phyloP scores from a whole-genome alignment of 1,140 invertebrate species.

The Drosophila sproati region DNA sequence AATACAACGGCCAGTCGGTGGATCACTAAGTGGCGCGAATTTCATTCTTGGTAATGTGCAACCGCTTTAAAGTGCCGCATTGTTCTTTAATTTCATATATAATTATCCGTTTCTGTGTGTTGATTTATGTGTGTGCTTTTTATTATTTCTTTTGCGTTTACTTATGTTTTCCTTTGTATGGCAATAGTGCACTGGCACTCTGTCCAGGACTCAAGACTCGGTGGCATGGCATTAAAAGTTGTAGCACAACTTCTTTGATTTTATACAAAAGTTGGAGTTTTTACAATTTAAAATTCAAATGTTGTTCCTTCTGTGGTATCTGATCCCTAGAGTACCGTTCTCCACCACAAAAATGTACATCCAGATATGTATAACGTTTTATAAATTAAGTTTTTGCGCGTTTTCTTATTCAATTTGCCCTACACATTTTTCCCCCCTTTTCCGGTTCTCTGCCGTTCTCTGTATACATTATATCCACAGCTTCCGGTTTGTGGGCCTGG shows the following conservation, averaged over 20 bases:
- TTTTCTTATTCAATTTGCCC: slow-evolving; percentile 41
- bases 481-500: slow-evolving; percentile 4
- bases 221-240: slow-evolving; percentile 34
- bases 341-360: slow-evolving; percentile 13
- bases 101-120: slow-evolving; percentile 21
- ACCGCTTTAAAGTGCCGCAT: slow-evolving; percentile 29
- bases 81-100: slow-evolving; percentile 32
- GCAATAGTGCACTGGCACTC: background rate
- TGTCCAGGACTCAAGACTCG: slow-evolving; percentile 7
- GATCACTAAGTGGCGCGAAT: slow-evolving; percentile 12
- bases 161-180: slow-evolving; percentile 40
- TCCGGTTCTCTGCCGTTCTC: slow-evolving; percentile 1
- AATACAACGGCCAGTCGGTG: slow-evolving; percentile 13
- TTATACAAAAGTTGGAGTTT: slow-evolving; percentile 30
- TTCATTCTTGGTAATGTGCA: slow-evolving; percentile 4
- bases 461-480: background rate
- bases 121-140: slow-evolving; percentile 58
- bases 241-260: slow-evolving; percentile 32
- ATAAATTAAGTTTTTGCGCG: slow-evolving; percentile 16
- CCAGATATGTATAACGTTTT: slow-evolving; percentile 1
- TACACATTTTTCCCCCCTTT: slow-evolving; percentile 24
- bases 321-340: background rate
- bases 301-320: slow-evolving; percentile 1
- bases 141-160: slow-evolving; percentile 28
- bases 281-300: slow-evolving; percentile 24